Evolutionary conservation across 2,113 vertebrate species (phyloP), one percentile per base, ranked within the genome.

Genomic region (Engraulis encrasicolus): DNA sequence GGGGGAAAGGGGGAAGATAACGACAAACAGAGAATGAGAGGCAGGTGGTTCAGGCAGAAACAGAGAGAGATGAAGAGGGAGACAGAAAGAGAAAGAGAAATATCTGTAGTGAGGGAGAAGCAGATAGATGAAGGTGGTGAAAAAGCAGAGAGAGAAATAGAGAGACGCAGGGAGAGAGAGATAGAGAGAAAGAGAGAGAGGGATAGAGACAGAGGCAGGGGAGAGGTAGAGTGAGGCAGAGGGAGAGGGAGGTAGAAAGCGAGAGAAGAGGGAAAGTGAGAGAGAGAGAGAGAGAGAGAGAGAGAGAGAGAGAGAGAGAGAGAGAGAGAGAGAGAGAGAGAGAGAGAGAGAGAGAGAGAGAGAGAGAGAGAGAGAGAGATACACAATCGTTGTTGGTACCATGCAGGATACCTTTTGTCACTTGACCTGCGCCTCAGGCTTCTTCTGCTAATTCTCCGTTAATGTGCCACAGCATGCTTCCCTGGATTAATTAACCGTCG

Each of bases 401-500:
- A 66, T 61, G 40, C 58, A 49, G 19, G 31, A 50, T 50, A 31
- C 50, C 40, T 79, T 81, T 78, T 49, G 58, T 80, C 48, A 20
- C 45, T 40, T 17, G 15, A 12, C 79, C 52, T 27, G 81, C 81
- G 81, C 85, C 85, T 77, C 71, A 82, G 81, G 82, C 66, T 37
- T 61, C 81, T 85, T 85, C 71, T 83, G 54, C 74, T 86, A 88
- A 88, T 86, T 86, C 80, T 82, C 82, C 85, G 81, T 86, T 88
- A 86, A 86, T 86, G 85, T 86, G 87, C 85, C 78, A 82, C 81
- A 86, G 81, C 85, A 85, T 85, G 85, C 81, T 77, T 83, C 40
- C 85, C 83, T 79, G 83, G 85, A 85, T 88, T 86, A 88, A 86
- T 86, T 88, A 86, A 83, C 54, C 49, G 37, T 88, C 61, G 66